These are phyloP conservation scores for Megastigmus dorsalis DNA, from an alignment of 2,888 invertebrate genomes.

Conservation along the genomic window DNA sequence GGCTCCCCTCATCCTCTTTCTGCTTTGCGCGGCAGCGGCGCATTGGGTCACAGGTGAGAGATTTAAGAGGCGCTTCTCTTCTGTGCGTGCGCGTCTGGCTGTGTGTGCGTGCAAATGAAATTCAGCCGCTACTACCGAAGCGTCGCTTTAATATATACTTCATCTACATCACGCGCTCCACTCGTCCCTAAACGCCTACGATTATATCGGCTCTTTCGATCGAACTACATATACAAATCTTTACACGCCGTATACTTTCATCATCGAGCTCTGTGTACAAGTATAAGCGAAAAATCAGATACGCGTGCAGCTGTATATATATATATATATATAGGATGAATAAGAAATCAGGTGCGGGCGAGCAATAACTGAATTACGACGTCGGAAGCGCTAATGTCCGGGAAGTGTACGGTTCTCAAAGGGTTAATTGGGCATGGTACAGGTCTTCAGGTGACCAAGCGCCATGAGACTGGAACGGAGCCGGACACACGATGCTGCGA, in stretches of 20 bases:
- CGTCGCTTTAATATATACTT: no score
- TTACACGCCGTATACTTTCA: no score
- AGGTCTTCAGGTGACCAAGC: slow-evolving; percentile 62
- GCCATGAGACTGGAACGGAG: slow-evolving; percentile 70
- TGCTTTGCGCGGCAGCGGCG: slow-evolving; percentile 54
- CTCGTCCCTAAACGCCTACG: background rate
- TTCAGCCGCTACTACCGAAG: slow-evolving; percentile 6
- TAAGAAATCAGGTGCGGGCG: slow-evolving; percentile 58
- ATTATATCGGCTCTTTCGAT: slow-evolving; percentile 26
- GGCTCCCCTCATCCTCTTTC: slow-evolving; percentile 38
- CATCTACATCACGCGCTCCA: no score
- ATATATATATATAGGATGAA: no score
- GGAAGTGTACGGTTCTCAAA: slow-evolving; percentile 71
- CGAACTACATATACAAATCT: no score
- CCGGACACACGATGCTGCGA: no score
- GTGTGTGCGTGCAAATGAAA: slow-evolving; percentile 29
- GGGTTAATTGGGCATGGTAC: slow-evolving; percentile 73
- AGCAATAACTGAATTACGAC: slow-evolving; percentile 67
- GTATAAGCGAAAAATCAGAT: no score
- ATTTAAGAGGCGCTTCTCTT: slow-evolving; percentile 60
- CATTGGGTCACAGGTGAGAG: slow-evolving; percentile 71
- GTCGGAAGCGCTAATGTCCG: slow-evolving; percentile 70
- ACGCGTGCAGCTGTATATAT: no score
- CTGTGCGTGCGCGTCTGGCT: background rate
- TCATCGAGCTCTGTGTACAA: no score